Evolutionary conservation across 2,888 invertebrate species (phyloP), one percentile per base, ranked within the genome.

Genomic region (Noctua comes): DNA sequence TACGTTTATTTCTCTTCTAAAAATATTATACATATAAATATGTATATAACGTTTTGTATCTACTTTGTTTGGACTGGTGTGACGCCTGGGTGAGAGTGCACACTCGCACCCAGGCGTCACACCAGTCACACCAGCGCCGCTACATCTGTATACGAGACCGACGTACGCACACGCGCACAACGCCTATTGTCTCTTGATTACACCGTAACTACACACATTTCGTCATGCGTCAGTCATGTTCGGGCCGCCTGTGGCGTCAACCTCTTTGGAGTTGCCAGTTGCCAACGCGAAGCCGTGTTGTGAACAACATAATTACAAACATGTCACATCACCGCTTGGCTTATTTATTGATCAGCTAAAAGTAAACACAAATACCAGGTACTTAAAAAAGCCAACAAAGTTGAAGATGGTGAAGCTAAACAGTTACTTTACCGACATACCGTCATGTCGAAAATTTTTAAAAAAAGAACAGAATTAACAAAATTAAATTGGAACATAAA

Each of bases 11-110:
- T 51, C 57, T 40, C n/a, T 31, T 68, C 3, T 54, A 2, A 57
- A 66, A 65, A 54, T n/a, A 31, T 24, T 73, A 31, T 27, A 13
- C n/a, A n/a, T n/a, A n/a, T n/a, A 18, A 68, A 43, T 51, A 24
- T 31, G 1, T 31, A 31, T 24, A 80, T n/a, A n/a, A 62, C 5
- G 3, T 54, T 59, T 73, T 62, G 59, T 68, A 46, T 96, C 95
- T 95, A 96, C 96, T 95, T 96, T 96, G 96, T 97, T 96, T 96
- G 96, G 96, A n/a, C n/a, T n/a, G n/a, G 88, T 91, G 93, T 95
- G 95, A 95, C 95, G 96, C 94, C 94, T 87, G 86, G 89, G 88
- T 87, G 93, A 83, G 88, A 92, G 95, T 96, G 95, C 95, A 96
- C 94, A 94, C 92, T 93, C 94, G 92, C 92, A 93, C n/a, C n/a